These are phyloP conservation scores for Parazoanthus swiftii DNA, from an alignment of 92 coral and sea anemone species.

Conservation along the genomic window DNA sequence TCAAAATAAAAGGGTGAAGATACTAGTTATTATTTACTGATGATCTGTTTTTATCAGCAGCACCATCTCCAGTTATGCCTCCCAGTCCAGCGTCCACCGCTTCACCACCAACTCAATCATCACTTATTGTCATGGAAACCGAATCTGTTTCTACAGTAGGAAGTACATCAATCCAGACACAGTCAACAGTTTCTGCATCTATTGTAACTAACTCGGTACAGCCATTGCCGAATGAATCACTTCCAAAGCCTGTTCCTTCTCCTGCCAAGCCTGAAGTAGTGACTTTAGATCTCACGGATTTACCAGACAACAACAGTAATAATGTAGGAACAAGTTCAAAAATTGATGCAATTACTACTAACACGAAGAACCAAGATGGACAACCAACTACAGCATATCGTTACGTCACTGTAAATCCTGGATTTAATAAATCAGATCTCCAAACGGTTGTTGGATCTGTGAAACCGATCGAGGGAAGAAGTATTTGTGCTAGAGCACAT, in stretches of 20 bases:
- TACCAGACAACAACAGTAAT: background rate
- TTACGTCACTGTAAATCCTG: conserved; percentile 1
- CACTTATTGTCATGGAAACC: conserved; percentile 14
- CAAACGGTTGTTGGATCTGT: background rate
- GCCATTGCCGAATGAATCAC: background rate
- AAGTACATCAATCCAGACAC: conserved; percentile 23
- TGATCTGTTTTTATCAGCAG: background rate
- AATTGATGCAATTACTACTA: background rate
- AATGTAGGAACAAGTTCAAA: background rate
- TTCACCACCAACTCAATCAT: background rate
- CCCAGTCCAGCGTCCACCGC: background rate
- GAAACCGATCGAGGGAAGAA: background rate
- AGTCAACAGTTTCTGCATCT: conserved; percentile 20
- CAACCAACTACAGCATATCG: conserved; percentile 5
- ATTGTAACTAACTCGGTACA: conserved; percentile 19
- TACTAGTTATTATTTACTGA: no score
- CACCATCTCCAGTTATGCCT: conserved; percentile 28
- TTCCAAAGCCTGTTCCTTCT: background rate
- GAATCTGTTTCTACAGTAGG: conserved; percentile 27
- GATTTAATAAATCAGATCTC: background rate
- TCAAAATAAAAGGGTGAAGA: no score
- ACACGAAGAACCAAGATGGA: background rate
- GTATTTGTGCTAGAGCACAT: conserved; percentile 18
- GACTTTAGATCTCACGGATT: background rate
- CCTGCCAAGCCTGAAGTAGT: background rate